Evolutionary conservation across 2,113 vertebrate genomes (phyloP), one percentile per base, ranked within the genome.

Genomic region (Prionailurus viverrinus): DNA sequence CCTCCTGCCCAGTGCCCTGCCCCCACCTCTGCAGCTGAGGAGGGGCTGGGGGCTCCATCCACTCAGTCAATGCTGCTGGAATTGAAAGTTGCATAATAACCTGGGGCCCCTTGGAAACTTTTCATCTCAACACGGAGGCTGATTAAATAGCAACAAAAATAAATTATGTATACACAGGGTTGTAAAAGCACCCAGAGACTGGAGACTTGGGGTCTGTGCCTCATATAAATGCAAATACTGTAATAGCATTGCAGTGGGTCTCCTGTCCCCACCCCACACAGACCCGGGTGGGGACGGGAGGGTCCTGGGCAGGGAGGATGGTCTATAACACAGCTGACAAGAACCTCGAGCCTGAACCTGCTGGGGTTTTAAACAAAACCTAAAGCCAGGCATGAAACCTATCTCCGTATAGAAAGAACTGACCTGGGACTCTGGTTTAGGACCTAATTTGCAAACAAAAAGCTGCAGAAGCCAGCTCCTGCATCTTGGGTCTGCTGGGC

Each of bases 201-300:
- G 1, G 58, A 97, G 96, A 94, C 95, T 97, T 98, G 97, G 98
- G 97, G 98, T 98, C 97, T 98, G 97, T 89, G 96, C 94, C 97
- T 98, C 97, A 98, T 98, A 98, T 98, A 97, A 97, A 98, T 98
- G 98, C 97, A 98, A 98, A 98, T 98, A 96, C 93, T 96, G 91
- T 94, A 97, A 97, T 73, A 97, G 96, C 94, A 68, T 76, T 96
- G 96, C 93, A n/a, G 73, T 29, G 25, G 82, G 91, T 91, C 88
- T 91, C 66, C 88, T 18, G 29, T 81, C 86, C 78, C 97, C 86
- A 58, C 14, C 39, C 80, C 25, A 0, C 55, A 36, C 63, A 65
- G 85, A 92, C 74, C 84, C 7, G 74, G 83, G 61, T 0, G 21
- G 9, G 80, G 83, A 53, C 0, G 18, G 96, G 78, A 93, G 86